Percentiles rank a stretch among this genome's conserved stretches.
Evolutionary conservation across 2,888 invertebrate genomes (phyloP).

Genomic region (Tenthredo distinguenda): DNA sequence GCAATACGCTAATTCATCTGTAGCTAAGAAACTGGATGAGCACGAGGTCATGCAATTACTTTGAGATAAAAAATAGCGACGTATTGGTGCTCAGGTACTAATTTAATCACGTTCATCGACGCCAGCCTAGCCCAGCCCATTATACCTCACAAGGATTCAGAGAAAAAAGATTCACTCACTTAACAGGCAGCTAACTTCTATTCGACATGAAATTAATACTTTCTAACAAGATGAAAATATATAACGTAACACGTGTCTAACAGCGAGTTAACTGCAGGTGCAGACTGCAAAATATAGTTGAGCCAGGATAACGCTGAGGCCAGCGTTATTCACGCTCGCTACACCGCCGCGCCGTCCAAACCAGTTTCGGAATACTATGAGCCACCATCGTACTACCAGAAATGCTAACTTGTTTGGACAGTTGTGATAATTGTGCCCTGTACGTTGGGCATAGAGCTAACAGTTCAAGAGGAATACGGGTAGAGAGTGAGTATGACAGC

Average conservation of each 20-base stretch:
- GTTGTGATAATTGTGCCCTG: conserved; percentile 45
- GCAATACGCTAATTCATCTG: not conserved
- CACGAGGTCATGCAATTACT: not conserved
- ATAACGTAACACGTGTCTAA: conserved; percentile 12
- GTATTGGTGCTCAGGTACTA: not conserved
- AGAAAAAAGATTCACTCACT: not conserved
- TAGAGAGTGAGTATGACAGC: conserved; percentile 22
- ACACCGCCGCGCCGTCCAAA: conserved; percentile 1
- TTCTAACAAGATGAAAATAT: conserved; percentile 1
- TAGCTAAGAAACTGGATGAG: not conserved
- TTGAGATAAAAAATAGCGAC: not conserved
- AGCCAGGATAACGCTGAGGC: not conserved
- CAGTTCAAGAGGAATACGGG: conserved; percentile 24
- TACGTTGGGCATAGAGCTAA: conserved; percentile 7
- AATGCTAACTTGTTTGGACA: conserved; percentile 44
- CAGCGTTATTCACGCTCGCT: conserved; percentile 25
- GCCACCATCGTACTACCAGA: conserved; percentile 28
- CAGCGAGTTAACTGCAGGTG: conserved; percentile 20
- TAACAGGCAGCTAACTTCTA: not conserved
- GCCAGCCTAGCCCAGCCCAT: not conserved
- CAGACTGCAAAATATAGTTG: conserved; percentile 38
- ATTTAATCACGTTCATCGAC: not conserved
- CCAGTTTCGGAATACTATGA: conserved; percentile 38
- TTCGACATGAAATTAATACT: conserved; percentile 13
- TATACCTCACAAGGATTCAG: not conserved